phyloP scores from a whole-genome alignment of 2,888 invertebrate species.

The Hemithea aestivaria region DNA sequence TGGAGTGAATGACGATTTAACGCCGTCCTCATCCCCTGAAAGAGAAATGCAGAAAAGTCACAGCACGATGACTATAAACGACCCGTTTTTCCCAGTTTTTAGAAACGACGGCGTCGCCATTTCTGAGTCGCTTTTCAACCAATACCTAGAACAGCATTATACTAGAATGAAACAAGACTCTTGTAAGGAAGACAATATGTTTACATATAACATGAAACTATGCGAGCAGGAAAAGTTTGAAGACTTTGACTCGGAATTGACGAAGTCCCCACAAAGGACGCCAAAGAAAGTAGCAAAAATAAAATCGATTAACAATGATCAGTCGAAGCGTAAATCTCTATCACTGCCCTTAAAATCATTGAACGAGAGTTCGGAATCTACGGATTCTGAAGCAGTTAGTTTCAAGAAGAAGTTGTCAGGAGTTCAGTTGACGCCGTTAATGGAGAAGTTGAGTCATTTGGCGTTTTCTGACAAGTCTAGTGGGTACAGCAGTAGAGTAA shows the following conservation, averaged over 20 bases:
- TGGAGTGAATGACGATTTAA: constrained; percentile 44
- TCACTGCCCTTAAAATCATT: constrained; percentile 86
- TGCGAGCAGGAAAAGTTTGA: constrained; percentile 67
- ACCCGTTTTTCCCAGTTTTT: constrained; percentile 88
- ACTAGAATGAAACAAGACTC: constrained; percentile 72
- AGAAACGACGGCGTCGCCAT: constrained; percentile 85
- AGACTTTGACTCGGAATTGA: constrained; percentile 70
- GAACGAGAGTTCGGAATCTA: constrained; percentile 59
- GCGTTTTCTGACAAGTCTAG: constrained; percentile 84
- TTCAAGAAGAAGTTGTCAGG: constrained; percentile 80
- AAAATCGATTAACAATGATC: constrained; percentile 52
- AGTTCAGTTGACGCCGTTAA: constrained; percentile 87
- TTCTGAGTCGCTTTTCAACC: constrained; percentile 85
- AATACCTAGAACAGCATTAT: constrained; percentile 83
- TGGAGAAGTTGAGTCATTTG: constrained; percentile 88
- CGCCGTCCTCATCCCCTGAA: constrained; percentile 45
- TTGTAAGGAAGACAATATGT: constrained; percentile 62
- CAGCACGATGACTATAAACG: constrained; percentile 85
- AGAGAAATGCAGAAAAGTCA: constrained; percentile 50
- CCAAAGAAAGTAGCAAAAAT: constrained; percentile 61
- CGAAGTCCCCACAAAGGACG: constrained; percentile 62
- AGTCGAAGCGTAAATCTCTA: constrained; percentile 77
- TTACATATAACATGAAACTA: constrained; percentile 59
- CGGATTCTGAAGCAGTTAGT: constrained; percentile 55
- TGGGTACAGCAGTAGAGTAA: constrained; percentile 83